phyloP scores from a whole-genome alignment of 2,888 invertebrate genomes.

The Podotricha telesiphe region DNA sequence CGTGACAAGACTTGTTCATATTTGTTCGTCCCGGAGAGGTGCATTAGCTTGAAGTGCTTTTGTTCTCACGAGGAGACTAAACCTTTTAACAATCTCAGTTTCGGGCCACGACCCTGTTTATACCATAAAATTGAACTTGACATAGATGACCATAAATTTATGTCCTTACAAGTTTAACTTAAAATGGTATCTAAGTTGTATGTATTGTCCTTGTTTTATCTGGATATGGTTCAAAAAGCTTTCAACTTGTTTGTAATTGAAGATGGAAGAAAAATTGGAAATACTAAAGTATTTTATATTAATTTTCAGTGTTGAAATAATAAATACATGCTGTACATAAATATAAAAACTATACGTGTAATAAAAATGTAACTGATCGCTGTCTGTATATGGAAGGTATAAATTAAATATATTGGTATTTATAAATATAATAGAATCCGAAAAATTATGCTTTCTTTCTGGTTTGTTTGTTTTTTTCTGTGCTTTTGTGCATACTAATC shows the following conservation, averaged over 20 bases:
- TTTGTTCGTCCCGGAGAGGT: constrained; percentile 51
- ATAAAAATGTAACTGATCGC: too few species aligned
- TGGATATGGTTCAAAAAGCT: constrained; percentile 17
- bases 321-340: too few species aligned
- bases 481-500: too few species aligned
- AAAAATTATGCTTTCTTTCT: too few species aligned
- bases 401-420: too few species aligned
- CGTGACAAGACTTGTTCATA: constrained; percentile 57
- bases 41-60: constrained; percentile 62
- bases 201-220: constrained; percentile 31
- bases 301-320: constrained; percentile 4
- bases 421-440: too few species aligned
- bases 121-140: constrained; percentile 60
- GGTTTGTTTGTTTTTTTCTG: too few species aligned
- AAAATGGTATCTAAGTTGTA: constrained; percentile 21
- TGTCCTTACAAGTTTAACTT: constrained; percentile 34
- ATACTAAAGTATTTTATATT: neutral
- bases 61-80: constrained; percentile 78
- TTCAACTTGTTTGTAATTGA: constrained; percentile 6
- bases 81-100: constrained; percentile 74
- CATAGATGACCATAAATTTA: constrained; percentile 53
- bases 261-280: neutral
- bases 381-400: too few species aligned
- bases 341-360: too few species aligned
- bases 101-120: constrained; percentile 71